Evolutionary conservation across 2,113 vertebrate species (phyloP), one percentile per base, ranked within the genome.

Genomic region (Haemorhous mexicanus): DNA sequence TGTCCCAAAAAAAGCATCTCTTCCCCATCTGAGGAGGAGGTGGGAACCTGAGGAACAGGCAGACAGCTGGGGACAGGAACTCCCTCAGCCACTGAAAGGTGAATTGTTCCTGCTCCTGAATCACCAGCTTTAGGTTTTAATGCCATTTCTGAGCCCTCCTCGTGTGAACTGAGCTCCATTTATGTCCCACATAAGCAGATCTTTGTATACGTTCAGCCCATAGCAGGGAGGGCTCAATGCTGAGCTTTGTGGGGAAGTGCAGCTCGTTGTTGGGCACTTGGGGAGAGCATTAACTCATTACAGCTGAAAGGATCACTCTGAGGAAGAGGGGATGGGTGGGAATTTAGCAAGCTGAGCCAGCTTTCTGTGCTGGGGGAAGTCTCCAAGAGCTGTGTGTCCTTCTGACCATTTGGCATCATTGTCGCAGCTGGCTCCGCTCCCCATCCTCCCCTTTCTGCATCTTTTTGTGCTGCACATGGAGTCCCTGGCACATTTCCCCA

Each of bases 81-180:
- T 79, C 33, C 46, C 49, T 56, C 73, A 61, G 2, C 35, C 55
- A 22, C 84, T 95, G 88, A 76, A 82, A 77, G 49, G 68, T 77
- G 58, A 62, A 94, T 92, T 94, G 80, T 94, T 95, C 39, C 49
- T 20, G 49, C 28, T 88, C 49, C 74, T 89, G 86, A 94, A 83
- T 85, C 13, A n/a, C 55, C 87, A 75, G 93, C 72, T 81, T 95
- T 83, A 72, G 62, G 82, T 93, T 95, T 89, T 84, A 89, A 87
- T 72, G 75, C 50, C 55, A 44, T 67, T 90, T 77, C 41, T 80
- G 92, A 94, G 80, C 67, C 22, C 59, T 64, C 37, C 30, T 44
- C 35, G 22, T 82, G 74, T 33, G 79, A 89, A 83, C 87, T 83
- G 84, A 89, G 78, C 73, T 72, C 64, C 53, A 41, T 93, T 94